Conservation (phyloP, 2,888 invertebrate genomes). For the Sthenelais limicola region DNA sequence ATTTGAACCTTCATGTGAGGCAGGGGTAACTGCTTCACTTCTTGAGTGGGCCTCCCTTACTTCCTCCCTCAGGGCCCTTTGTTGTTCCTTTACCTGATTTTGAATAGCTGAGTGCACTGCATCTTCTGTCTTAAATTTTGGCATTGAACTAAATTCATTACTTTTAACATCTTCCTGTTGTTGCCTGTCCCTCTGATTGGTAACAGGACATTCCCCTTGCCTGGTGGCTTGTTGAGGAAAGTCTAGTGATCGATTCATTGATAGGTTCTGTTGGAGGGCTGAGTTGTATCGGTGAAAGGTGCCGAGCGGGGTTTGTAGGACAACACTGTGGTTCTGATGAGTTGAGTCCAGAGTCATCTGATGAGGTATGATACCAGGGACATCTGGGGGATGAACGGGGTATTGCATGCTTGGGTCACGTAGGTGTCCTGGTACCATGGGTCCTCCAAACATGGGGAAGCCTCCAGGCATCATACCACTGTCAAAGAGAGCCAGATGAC, state of each 20-base stretch:
- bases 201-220: too few relatives aligned
- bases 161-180: slow-evolving; percentile 14
- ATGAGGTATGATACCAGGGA: slow-evolving; percentile 1
- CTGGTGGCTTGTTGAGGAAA: not conserved
- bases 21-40: not conserved
- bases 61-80: not conserved
- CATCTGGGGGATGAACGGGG: slow-evolving; percentile 28
- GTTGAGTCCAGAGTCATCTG: slow-evolving; percentile 9
- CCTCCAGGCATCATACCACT: slow-evolving; percentile 34
- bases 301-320: slow-evolving; percentile 44
- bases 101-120: too few relatives aligned
- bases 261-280: slow-evolving; percentile 16
- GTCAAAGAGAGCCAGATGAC: not conserved
- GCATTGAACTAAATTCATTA: not conserved
- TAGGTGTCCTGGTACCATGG: slow-evolving; percentile 27
- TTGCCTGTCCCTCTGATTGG: too few relatives aligned
- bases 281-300: slow-evolving; percentile 44
- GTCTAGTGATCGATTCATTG: not conserved
- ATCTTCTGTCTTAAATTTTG: slow-evolving; percentile 25
- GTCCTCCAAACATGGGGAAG: slow-evolving; percentile 34
- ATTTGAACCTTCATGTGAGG: not conserved
- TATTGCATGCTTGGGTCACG: slow-evolving; percentile 2
- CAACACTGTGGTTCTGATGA: slow-evolving; percentile 33
- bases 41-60: not conserved
- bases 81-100: too few relatives aligned